A percentile compares a stretch with the other conserved stretches of the same genome.
Conservation (phyloP, 2,113 vertebrate genomes). For the Dromiciops gliroides region DNA sequence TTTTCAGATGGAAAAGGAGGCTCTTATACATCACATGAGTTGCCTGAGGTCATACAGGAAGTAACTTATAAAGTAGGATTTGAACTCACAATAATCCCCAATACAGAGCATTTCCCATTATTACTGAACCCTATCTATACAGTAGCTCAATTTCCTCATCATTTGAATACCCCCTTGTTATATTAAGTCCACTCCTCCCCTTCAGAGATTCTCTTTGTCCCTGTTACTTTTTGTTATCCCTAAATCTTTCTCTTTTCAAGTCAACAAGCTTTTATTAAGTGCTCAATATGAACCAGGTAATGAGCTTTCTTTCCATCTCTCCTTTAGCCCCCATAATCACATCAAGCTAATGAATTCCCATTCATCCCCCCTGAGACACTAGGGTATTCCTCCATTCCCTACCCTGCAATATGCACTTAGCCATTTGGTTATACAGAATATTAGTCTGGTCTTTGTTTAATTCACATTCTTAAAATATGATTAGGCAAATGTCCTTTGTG, state of each 20-base stretch:
- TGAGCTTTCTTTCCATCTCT: background rate
- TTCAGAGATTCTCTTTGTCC: background rate
- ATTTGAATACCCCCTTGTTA: background rate
- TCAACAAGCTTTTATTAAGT: background rate
- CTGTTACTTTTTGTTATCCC: background rate
- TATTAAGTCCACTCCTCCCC: background rate
- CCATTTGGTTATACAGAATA: background rate
- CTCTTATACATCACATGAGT: background rate
- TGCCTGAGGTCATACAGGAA: background rate
- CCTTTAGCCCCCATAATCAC: background rate
- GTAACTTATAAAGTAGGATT: background rate
- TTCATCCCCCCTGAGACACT: background rate
- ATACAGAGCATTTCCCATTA: background rate
- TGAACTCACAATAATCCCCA: too few species aligned
- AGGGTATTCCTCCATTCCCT: background rate
- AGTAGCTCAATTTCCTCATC: background rate
- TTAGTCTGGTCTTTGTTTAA: background rate
- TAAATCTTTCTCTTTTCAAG: background rate
- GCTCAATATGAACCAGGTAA: background rate
- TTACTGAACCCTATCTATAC: too few species aligned
- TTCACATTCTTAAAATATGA: slow-evolving; percentile 34
- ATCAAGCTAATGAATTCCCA: background rate
- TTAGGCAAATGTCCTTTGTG: background rate
- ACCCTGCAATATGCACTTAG: background rate
- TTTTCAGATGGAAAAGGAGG: background rate